Evolutionary conservation across 2,888 invertebrate genomes (phyloP).

Genomic region (Sarcophaga carnaria): DNA sequence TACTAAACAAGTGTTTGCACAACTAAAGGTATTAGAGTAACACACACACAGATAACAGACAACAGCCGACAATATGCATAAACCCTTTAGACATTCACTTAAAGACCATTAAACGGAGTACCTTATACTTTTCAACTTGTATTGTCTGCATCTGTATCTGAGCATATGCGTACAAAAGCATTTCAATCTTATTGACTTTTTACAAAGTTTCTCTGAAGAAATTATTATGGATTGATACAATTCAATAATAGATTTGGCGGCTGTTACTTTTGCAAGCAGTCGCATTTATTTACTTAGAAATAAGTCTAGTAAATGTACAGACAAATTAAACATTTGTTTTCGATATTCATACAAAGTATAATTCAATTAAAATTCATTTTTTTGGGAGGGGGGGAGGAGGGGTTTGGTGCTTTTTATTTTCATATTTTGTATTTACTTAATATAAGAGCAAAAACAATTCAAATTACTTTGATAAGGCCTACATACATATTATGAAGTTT

Average conservation of each 20-base stretch:
- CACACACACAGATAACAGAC: no score
- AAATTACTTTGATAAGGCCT: not conserved
- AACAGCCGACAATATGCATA: not conserved
- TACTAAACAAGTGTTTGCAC: slow-evolving; percentile 73
- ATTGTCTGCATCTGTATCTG: not conserved
- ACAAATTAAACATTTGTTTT: slow-evolving; percentile 43
- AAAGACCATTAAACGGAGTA: not conserved
- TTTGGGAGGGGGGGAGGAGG: not conserved
- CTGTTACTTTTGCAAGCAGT: not conserved
- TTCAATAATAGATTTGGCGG: slow-evolving; percentile 38
- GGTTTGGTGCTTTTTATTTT: not conserved
- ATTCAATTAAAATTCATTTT: slow-evolving; percentile 4
- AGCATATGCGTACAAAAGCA: not conserved
- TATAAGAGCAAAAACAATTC: slow-evolving; percentile 2
- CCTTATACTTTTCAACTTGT: not conserved
- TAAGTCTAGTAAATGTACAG: slow-evolving; percentile 19
- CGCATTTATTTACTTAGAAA: slow-evolving; percentile 30
- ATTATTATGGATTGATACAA: slow-evolving; percentile 34
- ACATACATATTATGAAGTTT: not conserved
- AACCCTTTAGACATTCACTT: not conserved
- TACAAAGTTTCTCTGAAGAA: slow-evolving; percentile 23
- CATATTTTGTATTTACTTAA: slow-evolving; percentile 15
- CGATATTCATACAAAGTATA: not conserved
- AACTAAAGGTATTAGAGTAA: slow-evolving; percentile 70
- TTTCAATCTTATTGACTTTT: not conserved